Percentiles rank a stretch among this genome's conserved stretches.
Conservation (phyloP, 2,888 invertebrate species). For the Pecten maximus region DNA sequence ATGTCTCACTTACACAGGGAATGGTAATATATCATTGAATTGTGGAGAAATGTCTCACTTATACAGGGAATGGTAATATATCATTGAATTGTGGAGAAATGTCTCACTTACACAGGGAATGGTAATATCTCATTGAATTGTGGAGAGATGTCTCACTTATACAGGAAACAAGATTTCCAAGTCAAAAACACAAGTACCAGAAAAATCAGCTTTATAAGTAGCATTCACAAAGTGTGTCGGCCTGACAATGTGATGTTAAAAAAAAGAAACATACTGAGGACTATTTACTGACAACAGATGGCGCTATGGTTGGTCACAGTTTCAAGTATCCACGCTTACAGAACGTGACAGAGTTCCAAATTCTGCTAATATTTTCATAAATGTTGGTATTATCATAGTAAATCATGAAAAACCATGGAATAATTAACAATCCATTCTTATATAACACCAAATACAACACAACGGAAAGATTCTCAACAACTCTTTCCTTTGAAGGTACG, state of each 20-base stretch:
- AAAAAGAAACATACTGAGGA: neutral
- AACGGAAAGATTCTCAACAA: neutral
- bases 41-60: no score
- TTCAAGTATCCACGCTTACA: neutral
- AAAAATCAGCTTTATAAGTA: neutral
- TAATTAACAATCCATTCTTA: neutral
- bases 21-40: no score
- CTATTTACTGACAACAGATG: constrained; percentile 2
- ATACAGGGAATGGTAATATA: no score
- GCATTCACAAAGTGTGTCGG: neutral
- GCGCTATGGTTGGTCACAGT: neutral
- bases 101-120: no score
- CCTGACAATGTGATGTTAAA: neutral
- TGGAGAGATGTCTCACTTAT: no score
- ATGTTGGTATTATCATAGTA: neutral
- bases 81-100: no score
- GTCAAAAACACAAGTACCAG: no score
- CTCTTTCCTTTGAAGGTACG: neutral
- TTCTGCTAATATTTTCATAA: neutral
- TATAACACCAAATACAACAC: neutral
- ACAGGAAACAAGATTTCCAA: no score
- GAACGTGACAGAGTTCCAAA: neutral
- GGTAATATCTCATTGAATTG: no score
- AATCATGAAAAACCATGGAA: neutral
- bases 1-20: no score